Evolutionary conservation across 2,888 invertebrate species (phyloP).

Genomic region (Leptinotarsa tumamoca): DNA sequence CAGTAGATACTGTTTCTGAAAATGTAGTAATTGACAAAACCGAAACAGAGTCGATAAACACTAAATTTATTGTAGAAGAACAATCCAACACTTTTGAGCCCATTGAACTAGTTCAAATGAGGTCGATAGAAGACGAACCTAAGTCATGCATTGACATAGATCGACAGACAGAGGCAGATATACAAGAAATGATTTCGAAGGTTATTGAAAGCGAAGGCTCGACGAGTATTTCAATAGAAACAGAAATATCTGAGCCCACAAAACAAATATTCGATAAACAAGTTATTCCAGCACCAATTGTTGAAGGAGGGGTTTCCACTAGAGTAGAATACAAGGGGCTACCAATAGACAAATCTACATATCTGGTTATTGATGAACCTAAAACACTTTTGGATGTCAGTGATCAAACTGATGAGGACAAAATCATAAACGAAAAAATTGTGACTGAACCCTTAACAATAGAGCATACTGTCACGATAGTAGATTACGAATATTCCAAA

Average conservation of each 20-base stretch:
- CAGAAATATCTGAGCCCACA: no score
- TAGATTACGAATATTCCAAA: neutral
- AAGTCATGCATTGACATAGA: constrained; percentile 25
- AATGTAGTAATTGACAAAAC: no score
- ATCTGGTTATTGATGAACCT: constrained; percentile 59
- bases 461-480: neutral
- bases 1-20: neutral
- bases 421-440: neutral
- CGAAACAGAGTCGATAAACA: no score
- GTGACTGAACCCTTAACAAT: neutral
- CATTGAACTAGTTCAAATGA: no score
- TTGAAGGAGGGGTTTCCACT: neutral
- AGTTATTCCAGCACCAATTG: neutral
- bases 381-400: no score
- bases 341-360: constrained; percentile 57
- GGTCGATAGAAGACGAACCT: no score
- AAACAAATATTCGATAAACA: no score
- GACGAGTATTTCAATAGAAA: no score
- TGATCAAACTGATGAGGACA: neutral
- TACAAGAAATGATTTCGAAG: no score
- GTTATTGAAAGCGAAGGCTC: neutral
- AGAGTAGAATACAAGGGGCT: constrained; percentile 48
- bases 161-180: no score
- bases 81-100: no score
- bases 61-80: no score